Percentiles rank a stretch among this genome's conserved stretches.
These are phyloP conservation scores for Palythoa heliodiscus DNA, from an alignment of 92 coral and sea anemone genomes.

Conservation along the genomic window DNA sequence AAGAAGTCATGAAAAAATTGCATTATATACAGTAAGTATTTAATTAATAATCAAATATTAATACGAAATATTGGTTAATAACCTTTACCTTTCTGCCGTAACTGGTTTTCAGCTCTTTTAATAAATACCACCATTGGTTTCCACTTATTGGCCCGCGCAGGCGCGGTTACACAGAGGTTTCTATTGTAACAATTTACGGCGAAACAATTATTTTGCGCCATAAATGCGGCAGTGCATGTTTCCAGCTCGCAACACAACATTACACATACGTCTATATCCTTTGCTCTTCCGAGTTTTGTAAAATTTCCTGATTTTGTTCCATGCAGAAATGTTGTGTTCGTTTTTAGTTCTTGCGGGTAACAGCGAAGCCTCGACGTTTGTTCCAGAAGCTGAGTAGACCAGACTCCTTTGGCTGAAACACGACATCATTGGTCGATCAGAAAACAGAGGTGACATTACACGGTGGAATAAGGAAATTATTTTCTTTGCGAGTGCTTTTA, in stretches of 20 bases:
- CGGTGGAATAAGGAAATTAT: not conserved
- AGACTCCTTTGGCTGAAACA: slow-evolving; percentile 30
- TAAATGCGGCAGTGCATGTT: slow-evolving; percentile 88
- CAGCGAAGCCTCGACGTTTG: slow-evolving; percentile 67
- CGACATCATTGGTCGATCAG: not conserved
- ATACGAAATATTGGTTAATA: not conserved
- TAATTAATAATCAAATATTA: too few relatives aligned
- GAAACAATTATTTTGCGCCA: slow-evolving; percentile 79
- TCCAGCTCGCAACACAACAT: slow-evolving; percentile 87
- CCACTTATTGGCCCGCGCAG: slow-evolving; percentile 87
- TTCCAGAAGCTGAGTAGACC: slow-evolving; percentile 66
- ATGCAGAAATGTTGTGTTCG: slow-evolving; percentile 91
- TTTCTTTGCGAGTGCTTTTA: not conserved
- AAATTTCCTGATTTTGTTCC: slow-evolving; percentile 91
- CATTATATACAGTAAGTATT: too few relatives aligned
- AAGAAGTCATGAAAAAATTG: too few relatives aligned
- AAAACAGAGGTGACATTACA: not conserved
- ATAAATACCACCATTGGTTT: slow-evolving; percentile 80
- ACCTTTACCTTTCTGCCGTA: not conserved
- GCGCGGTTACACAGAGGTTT: slow-evolving; percentile 91
- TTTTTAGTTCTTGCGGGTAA: slow-evolving; percentile 64
- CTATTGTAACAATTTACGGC: slow-evolving; percentile 82
- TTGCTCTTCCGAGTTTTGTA: slow-evolving; percentile 82
- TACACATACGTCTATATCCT: slow-evolving; percentile 90
- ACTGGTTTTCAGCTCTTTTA: slow-evolving; percentile 22